Conservation (phyloP, 2,888 invertebrate species). For the Glyphotaelius pellucidus region DNA sequence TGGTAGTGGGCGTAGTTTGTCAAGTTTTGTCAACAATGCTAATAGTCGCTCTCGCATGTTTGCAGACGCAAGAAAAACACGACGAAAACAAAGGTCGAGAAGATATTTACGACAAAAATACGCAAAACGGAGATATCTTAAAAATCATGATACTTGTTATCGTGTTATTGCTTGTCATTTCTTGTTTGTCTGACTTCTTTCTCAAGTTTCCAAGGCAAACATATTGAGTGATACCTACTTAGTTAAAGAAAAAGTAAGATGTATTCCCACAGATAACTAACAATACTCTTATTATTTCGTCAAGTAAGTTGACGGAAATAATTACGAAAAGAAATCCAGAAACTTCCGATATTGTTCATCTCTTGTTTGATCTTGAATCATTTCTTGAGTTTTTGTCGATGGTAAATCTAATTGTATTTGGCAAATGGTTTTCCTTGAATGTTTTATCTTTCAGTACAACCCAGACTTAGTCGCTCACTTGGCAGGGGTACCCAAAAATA, state of each 20-base stretch:
- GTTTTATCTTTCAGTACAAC: too few relatives aligned
- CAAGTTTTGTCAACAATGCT: not conserved
- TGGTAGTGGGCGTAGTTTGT: not conserved
- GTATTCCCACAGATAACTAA: not conserved
- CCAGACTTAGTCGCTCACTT: too few relatives aligned
- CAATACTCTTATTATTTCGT: not conserved
- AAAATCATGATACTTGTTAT: not conserved
- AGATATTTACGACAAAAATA: not conserved
- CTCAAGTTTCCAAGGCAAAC: not conserved
- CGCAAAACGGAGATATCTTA: not conserved
- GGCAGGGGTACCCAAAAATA: too few relatives aligned
- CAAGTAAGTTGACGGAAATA: not conserved
- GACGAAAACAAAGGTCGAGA: not conserved
- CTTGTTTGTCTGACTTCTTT: not conserved
- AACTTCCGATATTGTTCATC: not conserved
- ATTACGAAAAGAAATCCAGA: not conserved
- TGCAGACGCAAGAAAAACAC: not conserved
- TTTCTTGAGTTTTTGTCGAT: too few relatives aligned
- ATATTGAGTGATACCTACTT: not conserved
- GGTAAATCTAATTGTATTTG: too few relatives aligned
- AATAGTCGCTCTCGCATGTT: not conserved
- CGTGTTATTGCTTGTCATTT: not conserved
- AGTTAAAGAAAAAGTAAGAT: not conserved
- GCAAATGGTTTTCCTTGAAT: too few relatives aligned
- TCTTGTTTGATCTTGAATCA: too few relatives aligned